Evolutionary conservation across 2,888 invertebrate genomes (phyloP), one percentile per base, ranked within the genome.

Genomic region (Oligia latruncula): DNA sequence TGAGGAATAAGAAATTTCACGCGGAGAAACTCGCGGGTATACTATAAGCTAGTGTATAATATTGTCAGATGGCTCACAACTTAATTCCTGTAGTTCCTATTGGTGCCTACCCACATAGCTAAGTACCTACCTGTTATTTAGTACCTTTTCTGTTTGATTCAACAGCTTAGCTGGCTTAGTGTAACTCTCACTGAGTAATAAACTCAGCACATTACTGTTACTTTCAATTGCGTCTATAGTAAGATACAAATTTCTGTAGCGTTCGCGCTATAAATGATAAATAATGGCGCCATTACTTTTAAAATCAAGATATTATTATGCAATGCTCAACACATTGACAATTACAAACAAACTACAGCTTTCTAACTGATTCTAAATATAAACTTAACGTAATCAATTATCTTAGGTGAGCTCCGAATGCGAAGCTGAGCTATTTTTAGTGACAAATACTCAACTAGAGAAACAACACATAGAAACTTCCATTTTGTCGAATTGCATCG

Each of bases 181-280:
- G 43, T 74, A 74, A 80, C 71, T 86, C 71, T 66, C 23, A 52
- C 67, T 60, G 15, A 66, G 68, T 62, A 65, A 86, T 86, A 86
- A 86, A 79, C 65, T 80, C 52, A 66, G 68, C 65, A 71, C 68
- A 77, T 86, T 68, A 80, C 65, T 77, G 79, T 82, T 78, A 79
- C 71, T 77, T 83, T 74, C 83, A 66, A 79, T 76, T 76, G 67
- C 49, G 55, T 82, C 71, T 74, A 68, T 67, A 77, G 58, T 67
- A 68, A 62, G 74, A 74, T 66, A 74, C 60, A 66, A 72, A 72
- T 80, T 72, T 74, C 58, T 80, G 71, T 80, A 76, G 20, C 15
- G 66, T 79, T 71, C 11, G 62, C 67, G 49, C 74, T 68, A 43
- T 82, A 74, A 74, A 74, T 82, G 58, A 77, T 77, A 82, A 85